phyloP scores from a whole-genome alignment of 2,797 vertebrate species.

The Moxostoma hubbsi region DNA sequence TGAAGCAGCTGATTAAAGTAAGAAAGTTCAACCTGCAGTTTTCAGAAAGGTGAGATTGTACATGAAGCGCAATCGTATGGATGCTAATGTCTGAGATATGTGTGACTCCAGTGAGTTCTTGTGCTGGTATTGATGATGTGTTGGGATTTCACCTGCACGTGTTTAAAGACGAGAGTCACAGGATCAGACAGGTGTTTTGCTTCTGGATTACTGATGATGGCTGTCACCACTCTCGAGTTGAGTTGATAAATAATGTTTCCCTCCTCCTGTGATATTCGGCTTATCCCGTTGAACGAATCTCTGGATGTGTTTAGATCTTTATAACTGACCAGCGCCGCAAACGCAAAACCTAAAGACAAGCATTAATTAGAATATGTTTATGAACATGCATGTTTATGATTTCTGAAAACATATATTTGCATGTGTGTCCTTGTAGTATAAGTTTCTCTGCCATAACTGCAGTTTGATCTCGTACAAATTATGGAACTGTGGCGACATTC shows the following conservation, averaged over 20 bases:
- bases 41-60: too few relatives aligned
- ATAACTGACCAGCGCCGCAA: conserved; percentile 68
- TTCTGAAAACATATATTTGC: background rate
- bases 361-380: background rate
- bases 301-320: conserved; percentile 50
- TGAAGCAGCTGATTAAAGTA: background rate
- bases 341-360: conserved; percentile 53
- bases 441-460: too few relatives aligned
- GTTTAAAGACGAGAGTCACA: conserved; percentile 64
- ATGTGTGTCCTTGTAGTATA: too few relatives aligned
- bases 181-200: conserved; percentile 56
- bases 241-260: background rate
- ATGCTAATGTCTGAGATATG: too few relatives aligned
- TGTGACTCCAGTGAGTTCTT: background rate
- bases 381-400: background rate
- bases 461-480: too few relatives aligned
- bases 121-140: background rate
- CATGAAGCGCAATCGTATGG: too few relatives aligned
- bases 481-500: too few relatives aligned
- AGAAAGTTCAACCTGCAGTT: too few relatives aligned
- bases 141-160: conserved; percentile 57
- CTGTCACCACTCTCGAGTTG: conserved; percentile 66
- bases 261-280: background rate
- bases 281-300: conserved; percentile 18
- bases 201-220: conserved; percentile 66